A percentile compares a stretch with the other conserved stretches of the same genome.
Conservation (phyloP, 2,888 invertebrate species). For the Rugalucina vietnamica region DNA sequence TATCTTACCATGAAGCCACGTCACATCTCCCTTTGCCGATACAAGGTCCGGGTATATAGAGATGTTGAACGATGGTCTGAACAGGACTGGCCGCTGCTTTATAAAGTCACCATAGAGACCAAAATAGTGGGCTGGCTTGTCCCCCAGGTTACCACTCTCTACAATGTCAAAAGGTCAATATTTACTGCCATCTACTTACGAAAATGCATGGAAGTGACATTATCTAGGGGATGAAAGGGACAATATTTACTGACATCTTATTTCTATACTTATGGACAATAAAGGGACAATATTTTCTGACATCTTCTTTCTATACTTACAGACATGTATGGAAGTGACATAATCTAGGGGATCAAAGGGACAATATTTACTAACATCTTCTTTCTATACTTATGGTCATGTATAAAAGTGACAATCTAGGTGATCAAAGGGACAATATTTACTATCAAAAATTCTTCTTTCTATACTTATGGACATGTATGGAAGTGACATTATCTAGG, state of each 20-base stretch:
- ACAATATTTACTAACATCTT: slow-evolving; percentile 14
- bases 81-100: slow-evolving; percentile 69
- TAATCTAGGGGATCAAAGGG: slow-evolving; percentile 57
- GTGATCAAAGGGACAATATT: slow-evolving; percentile 51
- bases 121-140: slow-evolving; percentile 70
- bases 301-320: not conserved
- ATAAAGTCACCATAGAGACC: slow-evolving; percentile 72
- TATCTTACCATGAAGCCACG: slow-evolving; percentile 50
- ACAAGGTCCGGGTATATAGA: slow-evolving; percentile 25
- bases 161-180: not conserved
- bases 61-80: slow-evolving; percentile 49
- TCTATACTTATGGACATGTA: not conserved
- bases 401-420: slow-evolving; percentile 46
- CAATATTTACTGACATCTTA: slow-evolving; percentile 11
- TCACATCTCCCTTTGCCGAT: slow-evolving; percentile 34
- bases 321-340: slow-evolving; percentile 40
- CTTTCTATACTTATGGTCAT: slow-evolving; percentile 3
- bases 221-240: slow-evolving; percentile 55
- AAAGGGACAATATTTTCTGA: slow-evolving; percentile 21
- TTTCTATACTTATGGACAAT: slow-evolving; percentile 19
- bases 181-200: not conserved
- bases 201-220: slow-evolving; percentile 43
- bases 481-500: no score
- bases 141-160: slow-evolving; percentile 72
- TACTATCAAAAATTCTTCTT: not conserved